Conservation (phyloP, 2,113 vertebrate genomes). For the Thamnophis sirtalis region DNA sequence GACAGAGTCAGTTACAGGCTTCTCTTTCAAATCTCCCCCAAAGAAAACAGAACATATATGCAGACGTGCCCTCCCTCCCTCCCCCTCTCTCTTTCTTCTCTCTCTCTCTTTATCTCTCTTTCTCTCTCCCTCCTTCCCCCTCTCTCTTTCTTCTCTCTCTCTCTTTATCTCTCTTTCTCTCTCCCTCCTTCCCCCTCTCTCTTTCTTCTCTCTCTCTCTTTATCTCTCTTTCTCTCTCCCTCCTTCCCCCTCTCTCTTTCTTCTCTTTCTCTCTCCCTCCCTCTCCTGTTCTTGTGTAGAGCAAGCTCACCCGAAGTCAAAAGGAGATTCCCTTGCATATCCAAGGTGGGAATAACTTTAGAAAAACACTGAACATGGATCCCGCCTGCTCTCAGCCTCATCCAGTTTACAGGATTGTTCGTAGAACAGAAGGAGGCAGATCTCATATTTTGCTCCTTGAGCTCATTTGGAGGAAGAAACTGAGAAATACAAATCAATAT, state of each 20-base stretch:
- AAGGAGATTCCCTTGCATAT: background rate
- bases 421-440: background rate
- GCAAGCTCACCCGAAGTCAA: background rate
- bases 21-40: background rate
- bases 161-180: background rate
- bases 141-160: background rate
- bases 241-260: no score
- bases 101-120: background rate
- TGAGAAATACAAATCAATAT: background rate
- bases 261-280: background rate
- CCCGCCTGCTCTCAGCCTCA: background rate
- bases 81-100: no score
- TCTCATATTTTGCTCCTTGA: background rate
- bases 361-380: background rate
- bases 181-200: no score
- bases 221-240: no score
- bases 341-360: background rate
- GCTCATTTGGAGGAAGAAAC: background rate
- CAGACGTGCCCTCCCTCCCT: background rate
- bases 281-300: background rate
- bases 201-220: background rate
- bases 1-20: background rate
- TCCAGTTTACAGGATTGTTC: background rate
- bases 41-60: background rate
- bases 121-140: background rate